Evolutionary conservation across 2,888 invertebrate genomes (phyloP).

Genomic region (Blastobasis adustella): DNA sequence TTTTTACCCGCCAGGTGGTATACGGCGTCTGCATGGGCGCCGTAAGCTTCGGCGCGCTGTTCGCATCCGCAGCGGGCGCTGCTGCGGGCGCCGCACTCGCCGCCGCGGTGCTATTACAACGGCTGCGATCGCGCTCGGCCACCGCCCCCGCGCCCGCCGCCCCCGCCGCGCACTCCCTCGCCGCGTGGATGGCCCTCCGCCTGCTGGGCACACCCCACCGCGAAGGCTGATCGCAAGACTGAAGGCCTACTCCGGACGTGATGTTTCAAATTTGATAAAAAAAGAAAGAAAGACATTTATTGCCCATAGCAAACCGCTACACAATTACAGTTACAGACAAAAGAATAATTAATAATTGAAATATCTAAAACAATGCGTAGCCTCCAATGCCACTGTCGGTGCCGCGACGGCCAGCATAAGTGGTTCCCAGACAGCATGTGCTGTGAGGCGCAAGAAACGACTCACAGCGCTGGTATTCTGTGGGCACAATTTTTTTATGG

Average conservation of each 20-base stretch:
- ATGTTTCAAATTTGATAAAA: too few species aligned
- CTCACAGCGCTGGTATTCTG: too few species aligned
- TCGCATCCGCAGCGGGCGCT: conserved; percentile 89
- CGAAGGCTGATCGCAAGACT: conserved; percentile 37
- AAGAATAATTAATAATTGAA: too few species aligned
- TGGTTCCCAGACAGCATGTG: too few species aligned
- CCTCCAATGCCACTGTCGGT: too few species aligned
- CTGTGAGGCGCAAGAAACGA: too few species aligned
- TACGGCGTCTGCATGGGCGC: conserved; percentile 95
- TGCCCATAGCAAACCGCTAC: too few species aligned
- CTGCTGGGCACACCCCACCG: conserved; percentile 72
- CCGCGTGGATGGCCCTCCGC: conserved; percentile 84
- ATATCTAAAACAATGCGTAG: too few species aligned
- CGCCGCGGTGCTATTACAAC: conserved; percentile 88
- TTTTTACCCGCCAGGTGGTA: conserved; percentile 76
- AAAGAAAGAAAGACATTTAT: too few species aligned
- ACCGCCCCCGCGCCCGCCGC: conserved; percentile 68
- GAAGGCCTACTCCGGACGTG: background rate
- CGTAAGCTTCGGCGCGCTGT: conserved; percentile 90
- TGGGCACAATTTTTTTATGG: too few species aligned
- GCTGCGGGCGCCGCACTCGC: conserved; percentile 91
- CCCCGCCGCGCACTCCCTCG: conserved; percentile 77
- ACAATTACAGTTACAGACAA: too few species aligned
- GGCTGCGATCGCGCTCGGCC: conserved; percentile 83
- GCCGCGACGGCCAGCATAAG: too few species aligned